These are phyloP conservation scores for Halictus quadricinctus DNA, from an alignment of 2,888 invertebrate genomes.

Conservation along the genomic window DNA sequence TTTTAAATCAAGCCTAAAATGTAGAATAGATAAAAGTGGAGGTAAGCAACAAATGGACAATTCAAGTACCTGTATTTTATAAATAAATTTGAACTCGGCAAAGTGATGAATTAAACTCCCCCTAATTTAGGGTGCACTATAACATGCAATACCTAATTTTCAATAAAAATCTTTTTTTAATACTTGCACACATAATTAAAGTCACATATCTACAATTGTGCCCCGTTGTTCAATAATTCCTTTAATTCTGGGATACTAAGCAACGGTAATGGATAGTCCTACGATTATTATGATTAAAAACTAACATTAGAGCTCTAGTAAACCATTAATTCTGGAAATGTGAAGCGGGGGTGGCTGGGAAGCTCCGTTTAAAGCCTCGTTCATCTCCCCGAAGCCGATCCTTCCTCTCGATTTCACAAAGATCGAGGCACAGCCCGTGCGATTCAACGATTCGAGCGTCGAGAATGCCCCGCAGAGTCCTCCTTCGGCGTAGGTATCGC, in stretches of 20 bases:
- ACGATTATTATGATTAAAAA: neutral
- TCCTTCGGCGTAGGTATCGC: constrained; percentile 38
- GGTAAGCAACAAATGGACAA: neutral
- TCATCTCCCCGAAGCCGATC: constrained; percentile 11
- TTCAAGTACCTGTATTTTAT: neutral
- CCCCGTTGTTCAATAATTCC: neutral
- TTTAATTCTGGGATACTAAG: neutral
- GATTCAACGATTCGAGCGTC: constrained; percentile 1
- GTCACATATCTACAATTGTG: neutral
- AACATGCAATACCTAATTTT: neutral
- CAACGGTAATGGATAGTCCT: neutral
- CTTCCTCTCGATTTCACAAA: constrained; percentile 31
- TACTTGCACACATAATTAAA: neutral
- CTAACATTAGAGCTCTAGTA: neutral
- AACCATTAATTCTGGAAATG: neutral
- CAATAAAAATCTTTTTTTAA: neutral
- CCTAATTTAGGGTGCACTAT: too few species aligned
- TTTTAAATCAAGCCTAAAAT: neutral
- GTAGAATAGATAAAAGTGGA: neutral
- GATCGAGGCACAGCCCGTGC: neutral
- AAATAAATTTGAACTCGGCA: neutral
- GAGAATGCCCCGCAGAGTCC: constrained; percentile 10
- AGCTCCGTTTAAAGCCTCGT: constrained; percentile 3
- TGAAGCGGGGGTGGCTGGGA: neutral
- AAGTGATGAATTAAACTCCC: neutral